These are phyloP conservation scores for Fragum whitleyi DNA, from an alignment of 2,888 invertebrate genomes.

Conservation along the genomic window DNA sequence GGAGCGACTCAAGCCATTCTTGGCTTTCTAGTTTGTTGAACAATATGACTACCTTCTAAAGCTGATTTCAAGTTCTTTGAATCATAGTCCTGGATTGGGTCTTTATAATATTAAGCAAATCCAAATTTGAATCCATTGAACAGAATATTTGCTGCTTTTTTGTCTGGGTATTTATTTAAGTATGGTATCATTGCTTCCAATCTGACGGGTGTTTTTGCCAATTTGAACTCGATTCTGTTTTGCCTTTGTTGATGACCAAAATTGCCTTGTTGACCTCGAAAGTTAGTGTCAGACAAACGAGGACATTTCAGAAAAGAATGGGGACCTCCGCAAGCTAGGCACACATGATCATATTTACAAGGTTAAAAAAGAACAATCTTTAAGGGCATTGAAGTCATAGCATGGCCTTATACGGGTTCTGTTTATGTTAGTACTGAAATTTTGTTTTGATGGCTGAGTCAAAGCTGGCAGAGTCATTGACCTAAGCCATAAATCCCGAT, in stretches of 20 bases:
- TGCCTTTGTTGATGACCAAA: not conserved
- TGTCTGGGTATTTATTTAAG: constrained; percentile 3
- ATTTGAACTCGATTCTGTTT: not conserved
- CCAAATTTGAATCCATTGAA: constrained; percentile 8
- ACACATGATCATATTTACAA: not conserved
- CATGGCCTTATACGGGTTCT: not conserved
- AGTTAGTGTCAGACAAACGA: not conserved
- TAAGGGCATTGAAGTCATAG: not conserved
- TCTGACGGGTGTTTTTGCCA: constrained; percentile 1
- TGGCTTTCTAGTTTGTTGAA: too few relatives aligned
- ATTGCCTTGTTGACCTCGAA: not conserved
- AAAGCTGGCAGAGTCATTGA: constrained; percentile 11
- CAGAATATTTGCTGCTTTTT: too few relatives aligned
- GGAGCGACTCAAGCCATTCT: too few relatives aligned
- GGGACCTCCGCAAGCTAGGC: not conserved
- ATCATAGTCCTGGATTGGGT: not conserved
- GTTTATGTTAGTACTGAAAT: not conserved
- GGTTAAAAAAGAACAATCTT: not conserved
- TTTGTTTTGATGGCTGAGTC: not conserved
- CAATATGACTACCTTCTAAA: not conserved
- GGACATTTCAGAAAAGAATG: constrained; percentile 1
- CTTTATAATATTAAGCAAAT: not conserved
- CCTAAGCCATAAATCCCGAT: constrained; percentile 22
- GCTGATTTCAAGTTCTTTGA: constrained; percentile 17
- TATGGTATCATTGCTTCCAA: not conserved